Conservation (phyloP, 2,888 invertebrate genomes). For the Drosophila nr. perissopoda region DNA sequence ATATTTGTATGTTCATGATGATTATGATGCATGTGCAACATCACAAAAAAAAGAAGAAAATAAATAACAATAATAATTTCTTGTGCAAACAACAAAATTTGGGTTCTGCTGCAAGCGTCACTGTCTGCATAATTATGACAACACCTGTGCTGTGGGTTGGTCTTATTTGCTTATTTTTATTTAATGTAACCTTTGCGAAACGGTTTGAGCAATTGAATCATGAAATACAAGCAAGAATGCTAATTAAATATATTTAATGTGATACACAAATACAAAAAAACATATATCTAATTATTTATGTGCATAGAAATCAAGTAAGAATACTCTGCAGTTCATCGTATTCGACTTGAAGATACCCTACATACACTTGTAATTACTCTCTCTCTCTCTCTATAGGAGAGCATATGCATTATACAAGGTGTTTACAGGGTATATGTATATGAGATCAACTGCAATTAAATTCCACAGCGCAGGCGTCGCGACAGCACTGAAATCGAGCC, state of each 20-base stretch:
- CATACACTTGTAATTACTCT: not conserved
- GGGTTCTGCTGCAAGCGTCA: constrained; percentile 6
- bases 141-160: constrained; percentile 44
- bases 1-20: constrained; percentile 60
- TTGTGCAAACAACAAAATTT: not conserved
- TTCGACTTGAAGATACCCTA: not conserved
- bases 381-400: not conserved
- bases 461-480: constrained; percentile 42
- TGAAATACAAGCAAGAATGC: constrained; percentile 35
- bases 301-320: constrained; percentile 21
- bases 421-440: not conserved
- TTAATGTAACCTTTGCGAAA: constrained; percentile 29
- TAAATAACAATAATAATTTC: not conserved
- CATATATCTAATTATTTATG: constrained; percentile 2
- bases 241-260: constrained; percentile 42
- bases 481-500: constrained; percentile 3
- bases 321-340: not conserved
- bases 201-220: constrained; percentile 39
- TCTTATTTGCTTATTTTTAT: constrained; percentile 23
- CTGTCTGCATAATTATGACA: constrained; percentile 35
- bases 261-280: constrained; percentile 19
- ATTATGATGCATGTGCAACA: constrained; percentile 27
- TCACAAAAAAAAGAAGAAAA: not conserved
- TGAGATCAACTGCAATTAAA: constrained; percentile 11
- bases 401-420: not conserved